Percentiles rank a stretch among this genome's conserved stretches.
phyloP scores from a whole-genome alignment of 2,797 vertebrate genomes.

The Crax fasciolata region DNA sequence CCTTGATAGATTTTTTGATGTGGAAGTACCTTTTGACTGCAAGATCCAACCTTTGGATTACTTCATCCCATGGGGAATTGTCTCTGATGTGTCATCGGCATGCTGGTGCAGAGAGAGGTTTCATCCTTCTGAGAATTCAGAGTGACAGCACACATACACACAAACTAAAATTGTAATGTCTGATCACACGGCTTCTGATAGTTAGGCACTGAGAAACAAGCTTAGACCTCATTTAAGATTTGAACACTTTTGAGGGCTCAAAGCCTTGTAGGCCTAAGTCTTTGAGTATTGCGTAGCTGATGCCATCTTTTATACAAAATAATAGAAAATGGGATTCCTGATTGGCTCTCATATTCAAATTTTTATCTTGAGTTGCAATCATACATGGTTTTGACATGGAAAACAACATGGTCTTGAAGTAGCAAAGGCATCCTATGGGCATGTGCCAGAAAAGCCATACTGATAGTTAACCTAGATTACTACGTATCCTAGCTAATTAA shows the following conservation, averaged over 20 bases:
- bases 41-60: conserved; percentile 3
- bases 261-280: background rate
- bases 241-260: background rate
- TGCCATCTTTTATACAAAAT: background rate
- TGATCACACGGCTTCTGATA: background rate
- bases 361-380: background rate
- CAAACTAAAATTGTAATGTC: background rate
- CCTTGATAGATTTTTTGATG: background rate
- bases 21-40: conserved; percentile 2
- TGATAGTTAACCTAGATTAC: background rate
- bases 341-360: background rate
- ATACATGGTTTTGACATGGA: background rate
- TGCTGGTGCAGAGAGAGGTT: background rate
- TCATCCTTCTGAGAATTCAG: conserved; percentile 1
- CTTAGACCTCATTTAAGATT: background rate
- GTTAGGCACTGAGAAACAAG: background rate
- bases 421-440: background rate
- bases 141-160: background rate
- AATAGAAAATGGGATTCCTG: background rate
- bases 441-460: background rate
- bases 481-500: background rate
- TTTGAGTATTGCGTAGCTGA: background rate
- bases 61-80: background rate
- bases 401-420: background rate
- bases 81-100: conserved; percentile 28